Percentiles rank a stretch among this genome's conserved stretches.
Conservation (phyloP, 2,888 invertebrate species). For the Baronia brevicornis region DNA sequence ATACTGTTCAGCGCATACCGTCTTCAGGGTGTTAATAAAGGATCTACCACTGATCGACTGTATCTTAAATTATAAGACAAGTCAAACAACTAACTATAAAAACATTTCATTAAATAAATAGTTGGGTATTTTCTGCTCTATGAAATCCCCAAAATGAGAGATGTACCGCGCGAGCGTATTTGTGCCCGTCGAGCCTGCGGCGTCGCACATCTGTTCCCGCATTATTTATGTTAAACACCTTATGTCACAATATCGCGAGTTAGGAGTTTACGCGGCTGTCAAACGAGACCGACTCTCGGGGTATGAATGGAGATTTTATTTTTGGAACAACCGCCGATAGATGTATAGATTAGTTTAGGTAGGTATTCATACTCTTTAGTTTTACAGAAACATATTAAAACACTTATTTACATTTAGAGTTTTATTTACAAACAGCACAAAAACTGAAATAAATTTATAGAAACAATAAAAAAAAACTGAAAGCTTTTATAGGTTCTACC, state of each 20-base stretch:
- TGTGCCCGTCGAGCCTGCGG: conserved; percentile 54
- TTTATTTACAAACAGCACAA: no score
- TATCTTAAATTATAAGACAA: no score
- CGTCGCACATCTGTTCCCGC: conserved; percentile 68
- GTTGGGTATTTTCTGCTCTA: conserved; percentile 40
- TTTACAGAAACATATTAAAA: not conserved
- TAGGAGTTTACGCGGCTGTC: conserved; percentile 54
- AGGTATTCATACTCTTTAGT: conserved; percentile 1
- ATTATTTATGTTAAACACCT: conserved; percentile 76
- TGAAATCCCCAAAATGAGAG: conserved; percentile 35
- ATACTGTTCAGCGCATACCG: no score
- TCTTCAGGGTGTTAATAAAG: no score
- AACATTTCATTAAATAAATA: not conserved
- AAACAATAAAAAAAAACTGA: no score
- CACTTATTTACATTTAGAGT: not conserved
- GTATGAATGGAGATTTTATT: conserved; percentile 52
- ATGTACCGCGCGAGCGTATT: conserved; percentile 60
- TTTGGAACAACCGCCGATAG: conserved; percentile 29
- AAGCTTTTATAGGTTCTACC: no score
- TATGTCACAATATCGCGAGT: conserved; percentile 74
- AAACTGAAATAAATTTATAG: no score
- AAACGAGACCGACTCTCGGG: conserved; percentile 32
- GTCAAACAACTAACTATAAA: no score
- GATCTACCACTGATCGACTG: no score
- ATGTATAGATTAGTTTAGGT: conserved; percentile 15